phyloP scores from a whole-genome alignment of 2,888 invertebrate species.

The Dynastes tityus region DNA sequence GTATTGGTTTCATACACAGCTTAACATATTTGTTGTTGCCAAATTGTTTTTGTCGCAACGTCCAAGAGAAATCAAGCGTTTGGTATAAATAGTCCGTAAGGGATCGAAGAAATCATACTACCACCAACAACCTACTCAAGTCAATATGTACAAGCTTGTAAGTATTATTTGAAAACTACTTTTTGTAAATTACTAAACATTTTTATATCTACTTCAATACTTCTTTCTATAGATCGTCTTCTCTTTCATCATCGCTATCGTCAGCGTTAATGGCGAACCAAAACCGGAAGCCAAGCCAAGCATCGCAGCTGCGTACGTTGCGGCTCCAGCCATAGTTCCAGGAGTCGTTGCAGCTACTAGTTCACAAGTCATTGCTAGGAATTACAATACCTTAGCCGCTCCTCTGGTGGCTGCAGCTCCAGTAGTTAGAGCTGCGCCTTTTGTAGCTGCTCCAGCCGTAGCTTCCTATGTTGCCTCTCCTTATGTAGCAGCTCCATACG shows the following conservation, averaged over 20 bases:
- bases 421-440: conserved; percentile 61
- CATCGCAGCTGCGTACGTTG: conserved; percentile 62
- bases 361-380: conserved; percentile 76
- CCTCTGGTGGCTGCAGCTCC: conserved; percentile 58
- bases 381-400: conserved; percentile 75
- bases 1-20: conserved; percentile 7
- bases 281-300: conserved; percentile 65
- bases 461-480: conserved; percentile 61
- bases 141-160: conserved; percentile 50
- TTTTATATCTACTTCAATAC: neutral
- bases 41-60: conserved; percentile 16
- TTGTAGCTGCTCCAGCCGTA: conserved; percentile 66
- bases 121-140: conserved; percentile 23
- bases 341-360: conserved; percentile 76
- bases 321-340: conserved; percentile 59
- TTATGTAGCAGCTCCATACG: conserved; percentile 60
- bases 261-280: conserved; percentile 59
- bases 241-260: conserved; percentile 60
- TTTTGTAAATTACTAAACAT: no score
- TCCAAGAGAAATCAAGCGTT: conserved; percentile 30
- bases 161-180: conserved; percentile 15
- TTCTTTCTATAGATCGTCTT: conserved; percentile 50
- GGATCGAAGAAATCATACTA: conserved; percentile 16
- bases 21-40: conserved; percentile 23
- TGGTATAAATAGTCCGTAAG: conserved; percentile 29